Conservation (phyloP, 1,140 invertebrate species). For the Ridgeia piscesae region DNA sequence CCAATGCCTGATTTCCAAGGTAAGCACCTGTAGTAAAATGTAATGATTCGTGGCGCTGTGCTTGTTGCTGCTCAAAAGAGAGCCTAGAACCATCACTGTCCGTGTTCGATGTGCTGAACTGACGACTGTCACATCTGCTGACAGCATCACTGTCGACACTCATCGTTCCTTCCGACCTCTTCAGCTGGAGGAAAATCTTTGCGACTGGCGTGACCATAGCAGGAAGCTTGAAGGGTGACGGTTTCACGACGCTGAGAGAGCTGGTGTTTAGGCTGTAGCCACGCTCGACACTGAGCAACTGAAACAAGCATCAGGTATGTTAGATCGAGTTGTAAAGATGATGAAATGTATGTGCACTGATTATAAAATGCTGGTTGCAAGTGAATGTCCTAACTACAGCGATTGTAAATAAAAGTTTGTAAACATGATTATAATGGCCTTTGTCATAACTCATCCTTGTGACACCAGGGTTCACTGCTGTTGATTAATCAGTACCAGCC, state of each 20-base stretch:
- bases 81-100: neutral
- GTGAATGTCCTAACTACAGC: no score
- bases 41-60: neutral
- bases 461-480: no score
- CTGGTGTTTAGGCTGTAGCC: neutral
- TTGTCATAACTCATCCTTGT: no score
- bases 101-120: neutral
- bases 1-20: neutral
- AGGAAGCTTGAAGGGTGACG: neutral
- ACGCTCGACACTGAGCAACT: neutral
- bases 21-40: neutral
- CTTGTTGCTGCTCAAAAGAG: neutral
- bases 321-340: neutral
- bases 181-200: neutral
- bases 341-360: no score
- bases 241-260: neutral
- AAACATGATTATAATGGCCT: no score
- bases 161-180: neutral
- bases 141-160: neutral
- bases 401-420: no score
- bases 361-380: no score
- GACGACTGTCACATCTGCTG: neutral
- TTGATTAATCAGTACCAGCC: no score
- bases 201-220: neutral
- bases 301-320: neutral